phyloP scores from a whole-genome alignment of 1,140 invertebrate genomes.

The Homarus americanus region DNA sequence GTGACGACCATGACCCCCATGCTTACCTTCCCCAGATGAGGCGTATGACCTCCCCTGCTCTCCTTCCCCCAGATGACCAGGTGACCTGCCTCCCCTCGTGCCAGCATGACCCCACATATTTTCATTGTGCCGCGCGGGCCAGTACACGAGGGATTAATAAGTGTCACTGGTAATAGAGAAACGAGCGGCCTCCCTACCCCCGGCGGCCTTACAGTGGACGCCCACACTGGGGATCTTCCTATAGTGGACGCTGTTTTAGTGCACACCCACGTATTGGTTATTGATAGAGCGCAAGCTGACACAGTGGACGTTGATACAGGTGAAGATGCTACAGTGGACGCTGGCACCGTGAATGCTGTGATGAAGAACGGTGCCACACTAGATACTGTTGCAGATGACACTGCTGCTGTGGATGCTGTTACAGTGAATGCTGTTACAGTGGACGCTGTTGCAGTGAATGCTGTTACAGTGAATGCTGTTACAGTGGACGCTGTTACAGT shows the following conservation, averaged over 20 bases:
- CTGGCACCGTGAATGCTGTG: too few species aligned
- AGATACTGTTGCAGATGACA: too few species aligned
- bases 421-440: neutral
- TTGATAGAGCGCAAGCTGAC: neutral
- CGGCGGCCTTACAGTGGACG: neutral
- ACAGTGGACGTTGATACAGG: neutral
- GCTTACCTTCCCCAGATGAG: too few species aligned
- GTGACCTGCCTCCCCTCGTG: neutral
- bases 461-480: neutral
- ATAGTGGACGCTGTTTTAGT: neutral
- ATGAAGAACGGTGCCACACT: too few species aligned
- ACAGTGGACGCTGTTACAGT: neutral
- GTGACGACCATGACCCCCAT: too few species aligned
- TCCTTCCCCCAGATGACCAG: too few species aligned
- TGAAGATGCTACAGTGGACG: neutral
- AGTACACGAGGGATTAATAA: constrained; percentile 31
- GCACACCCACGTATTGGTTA: neutral
- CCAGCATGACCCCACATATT: constrained; percentile 31
- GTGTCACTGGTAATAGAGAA: constrained; percentile 35
- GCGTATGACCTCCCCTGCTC: too few species aligned
- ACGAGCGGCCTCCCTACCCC: neutral
- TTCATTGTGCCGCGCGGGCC: constrained; percentile 33
- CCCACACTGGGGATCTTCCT: too few species aligned
- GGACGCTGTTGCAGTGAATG: neutral
- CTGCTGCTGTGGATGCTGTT: neutral